Evolutionary conservation across 1,140 invertebrate genomes (phyloP).

Genomic region (Drosophila truncata): DNA sequence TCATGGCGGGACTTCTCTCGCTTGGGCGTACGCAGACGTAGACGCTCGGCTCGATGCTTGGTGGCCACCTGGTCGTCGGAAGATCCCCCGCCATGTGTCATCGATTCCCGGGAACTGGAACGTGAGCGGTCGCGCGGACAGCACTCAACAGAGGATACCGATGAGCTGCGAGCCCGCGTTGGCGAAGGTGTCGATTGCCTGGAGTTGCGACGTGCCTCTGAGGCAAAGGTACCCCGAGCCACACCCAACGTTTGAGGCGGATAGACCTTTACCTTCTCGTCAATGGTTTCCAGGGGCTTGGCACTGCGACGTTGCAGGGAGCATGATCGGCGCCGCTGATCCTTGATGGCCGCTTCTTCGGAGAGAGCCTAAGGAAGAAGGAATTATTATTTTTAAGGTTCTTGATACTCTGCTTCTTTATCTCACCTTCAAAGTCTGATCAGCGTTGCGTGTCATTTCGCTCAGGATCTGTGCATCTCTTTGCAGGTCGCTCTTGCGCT

Average conservation of each 20-base stretch:
- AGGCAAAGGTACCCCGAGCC: constrained; percentile 70
- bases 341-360: constrained; percentile 78
- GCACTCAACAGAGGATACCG: constrained; percentile 80
- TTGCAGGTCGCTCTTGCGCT: constrained; percentile 74
- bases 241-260: constrained; percentile 57
- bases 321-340: constrained; percentile 76
- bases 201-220: constrained; percentile 74
- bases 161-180: constrained; percentile 73
- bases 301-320: constrained; percentile 73
- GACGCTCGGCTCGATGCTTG: constrained; percentile 64
- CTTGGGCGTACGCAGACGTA: constrained; percentile 68
- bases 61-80: constrained; percentile 65
- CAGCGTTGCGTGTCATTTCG: constrained; percentile 83
- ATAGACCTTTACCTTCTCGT: constrained; percentile 68
- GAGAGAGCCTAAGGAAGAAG: constrained; percentile 65
- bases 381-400: neutral
- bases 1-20: constrained; percentile 66
- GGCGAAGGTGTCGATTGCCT: constrained; percentile 73
- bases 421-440: constrained; percentile 81
- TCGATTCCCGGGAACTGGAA: constrained; percentile 77
- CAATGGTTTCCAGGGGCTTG: constrained; percentile 81
- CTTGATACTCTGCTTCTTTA: too few species aligned
- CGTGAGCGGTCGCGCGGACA: constrained; percentile 79
- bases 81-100: constrained; percentile 71
- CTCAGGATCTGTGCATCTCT: constrained; percentile 79